These are phyloP conservation scores for Lemur catta DNA, from an alignment of 2,797 vertebrate species.

Conservation along the genomic window DNA sequence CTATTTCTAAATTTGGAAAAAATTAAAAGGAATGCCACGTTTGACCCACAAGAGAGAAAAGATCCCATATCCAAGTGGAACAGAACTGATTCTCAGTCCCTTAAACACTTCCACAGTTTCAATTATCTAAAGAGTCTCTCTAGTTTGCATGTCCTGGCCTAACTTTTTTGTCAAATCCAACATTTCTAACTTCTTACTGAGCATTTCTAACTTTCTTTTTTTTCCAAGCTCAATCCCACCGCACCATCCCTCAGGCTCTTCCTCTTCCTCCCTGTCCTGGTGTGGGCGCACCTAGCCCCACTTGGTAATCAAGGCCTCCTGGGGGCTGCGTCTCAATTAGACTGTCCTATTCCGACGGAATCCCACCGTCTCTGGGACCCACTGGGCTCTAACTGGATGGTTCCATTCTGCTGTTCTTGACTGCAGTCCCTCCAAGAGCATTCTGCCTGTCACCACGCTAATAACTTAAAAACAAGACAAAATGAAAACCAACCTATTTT, in stretches of 20 bases:
- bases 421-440: neutral
- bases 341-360: neutral
- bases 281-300: neutral
- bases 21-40: neutral
- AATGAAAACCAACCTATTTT: neutral
- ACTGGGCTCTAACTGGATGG: accelerated
- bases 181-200: too few relatives aligned
- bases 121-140: neutral
- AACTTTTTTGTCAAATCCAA: neutral
- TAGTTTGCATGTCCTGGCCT: neutral
- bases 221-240: neutral
- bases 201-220: too few relatives aligned
- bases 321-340: neutral
- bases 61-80: neutral
- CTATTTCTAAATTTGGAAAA: neutral
- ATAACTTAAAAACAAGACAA: neutral
- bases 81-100: neutral
- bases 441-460: neutral
- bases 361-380: too few relatives aligned
- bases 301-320: neutral
- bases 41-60: neutral
- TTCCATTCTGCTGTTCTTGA: neutral
- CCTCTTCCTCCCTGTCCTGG: neutral
- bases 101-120: neutral
- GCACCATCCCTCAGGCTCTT: neutral